phyloP scores from a whole-genome alignment of 1,140 invertebrate species.

The Diorhabda carinulata region DNA sequence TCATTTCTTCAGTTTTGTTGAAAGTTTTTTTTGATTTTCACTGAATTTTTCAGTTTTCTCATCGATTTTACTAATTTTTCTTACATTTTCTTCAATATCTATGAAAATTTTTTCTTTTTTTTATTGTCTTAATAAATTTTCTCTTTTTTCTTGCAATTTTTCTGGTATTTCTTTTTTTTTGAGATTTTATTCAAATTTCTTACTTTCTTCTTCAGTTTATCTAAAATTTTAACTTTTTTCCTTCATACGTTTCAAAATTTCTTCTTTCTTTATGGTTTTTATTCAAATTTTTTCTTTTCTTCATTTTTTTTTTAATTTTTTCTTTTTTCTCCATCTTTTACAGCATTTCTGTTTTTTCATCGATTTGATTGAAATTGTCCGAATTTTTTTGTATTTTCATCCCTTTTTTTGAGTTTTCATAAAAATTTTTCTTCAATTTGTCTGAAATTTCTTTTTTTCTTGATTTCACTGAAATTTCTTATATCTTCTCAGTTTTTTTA shows the following conservation, averaged over 20 bases:
- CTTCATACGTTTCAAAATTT: constrained; percentile 37
- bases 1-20: too few species aligned
- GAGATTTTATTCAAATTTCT: neutral
- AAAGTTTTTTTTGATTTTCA: constrained; percentile 28
- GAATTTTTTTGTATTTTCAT: constrained; percentile 29
- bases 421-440: constrained; percentile 19
- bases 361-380: neutral
- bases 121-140: too few species aligned
- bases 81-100: too few species aligned
- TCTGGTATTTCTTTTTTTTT: neutral
- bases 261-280: constrained; percentile 22
- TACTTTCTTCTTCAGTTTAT: constrained; percentile 1
- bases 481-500: constrained; percentile 38
- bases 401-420: constrained; percentile 39
- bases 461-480: too few species aligned
- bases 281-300: constrained; percentile 24
- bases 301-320: too few species aligned
- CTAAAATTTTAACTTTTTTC: constrained; percentile 40
- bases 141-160: neutral
- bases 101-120: too few species aligned
- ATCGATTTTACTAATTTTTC: too few species aligned
- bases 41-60: neutral
- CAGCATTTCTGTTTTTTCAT: constrained; percentile 30
- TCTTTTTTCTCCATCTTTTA: neutral
- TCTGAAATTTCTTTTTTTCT: too few species aligned